phyloP scores from a whole-genome alignment of 2,113 vertebrate species.

The Eulacestoma nigropectus region DNA sequence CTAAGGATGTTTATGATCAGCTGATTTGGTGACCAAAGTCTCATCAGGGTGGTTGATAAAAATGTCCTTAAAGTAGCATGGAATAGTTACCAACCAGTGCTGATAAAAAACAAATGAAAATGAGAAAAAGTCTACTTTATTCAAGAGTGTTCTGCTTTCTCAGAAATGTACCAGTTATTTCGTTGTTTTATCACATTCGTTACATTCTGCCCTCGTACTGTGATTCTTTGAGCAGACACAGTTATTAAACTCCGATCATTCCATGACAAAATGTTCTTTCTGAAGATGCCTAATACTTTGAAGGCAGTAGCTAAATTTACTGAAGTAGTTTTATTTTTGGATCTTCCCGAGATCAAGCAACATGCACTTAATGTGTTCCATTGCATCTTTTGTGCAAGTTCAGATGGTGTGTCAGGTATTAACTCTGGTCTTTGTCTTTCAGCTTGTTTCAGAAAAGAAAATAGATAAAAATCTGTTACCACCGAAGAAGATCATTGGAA shows the following conservation, averaged over 20 bases:
- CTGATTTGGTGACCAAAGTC: neutral
- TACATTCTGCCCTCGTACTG: neutral
- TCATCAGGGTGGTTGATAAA: neutral
- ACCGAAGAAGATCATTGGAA: constrained; percentile 96
- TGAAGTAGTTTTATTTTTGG: neutral
- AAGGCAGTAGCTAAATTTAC: neutral
- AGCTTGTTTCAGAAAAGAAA: constrained; percentile 89
- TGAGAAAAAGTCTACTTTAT: neutral
- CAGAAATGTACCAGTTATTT: neutral
- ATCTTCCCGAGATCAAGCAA: neutral
- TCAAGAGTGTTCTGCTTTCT: neutral
- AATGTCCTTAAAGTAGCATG: neutral
- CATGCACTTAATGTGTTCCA: neutral
- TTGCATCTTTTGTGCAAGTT: neutral
- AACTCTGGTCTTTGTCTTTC: constrained; percentile 43
- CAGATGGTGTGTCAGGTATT: neutral
- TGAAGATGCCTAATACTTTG: neutral
- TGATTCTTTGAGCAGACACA: neutral
- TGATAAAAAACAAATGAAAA: neutral
- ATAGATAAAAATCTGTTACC: constrained; percentile 90
- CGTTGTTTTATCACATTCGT: neutral
- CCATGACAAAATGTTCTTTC: neutral
- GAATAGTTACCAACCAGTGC: neutral
- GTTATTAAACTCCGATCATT: neutral
- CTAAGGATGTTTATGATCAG: neutral